Percentiles rank a stretch among this genome's conserved stretches.
Conservation (phyloP, 2,797 vertebrate genomes). For the Tragelaphus eurycerus region DNA sequence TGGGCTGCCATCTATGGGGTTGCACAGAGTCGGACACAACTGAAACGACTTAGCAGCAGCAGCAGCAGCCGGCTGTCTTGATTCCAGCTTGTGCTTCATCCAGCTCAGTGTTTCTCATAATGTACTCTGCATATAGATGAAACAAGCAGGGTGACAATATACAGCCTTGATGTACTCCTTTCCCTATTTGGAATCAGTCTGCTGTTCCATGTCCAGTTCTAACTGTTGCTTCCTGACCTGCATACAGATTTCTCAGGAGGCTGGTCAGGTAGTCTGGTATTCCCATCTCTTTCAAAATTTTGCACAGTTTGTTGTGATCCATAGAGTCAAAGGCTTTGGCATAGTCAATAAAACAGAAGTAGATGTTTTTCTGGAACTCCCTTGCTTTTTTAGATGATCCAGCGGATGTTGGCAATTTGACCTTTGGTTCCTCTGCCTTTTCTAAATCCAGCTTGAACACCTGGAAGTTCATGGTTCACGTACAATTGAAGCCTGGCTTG, state of each 20-base stretch:
- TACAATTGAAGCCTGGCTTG: not conserved
- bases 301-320: not conserved
- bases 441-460: not conserved
- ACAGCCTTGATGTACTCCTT: not conserved
- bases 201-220: not conserved
- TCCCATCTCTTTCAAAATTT: not conserved
- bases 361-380: not conserved
- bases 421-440: not conserved
- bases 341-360: not conserved
- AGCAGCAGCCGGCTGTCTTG: not conserved
- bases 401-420: not conserved
- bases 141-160: not conserved
- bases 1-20: too few species aligned
- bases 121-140: not conserved
- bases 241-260: not conserved
- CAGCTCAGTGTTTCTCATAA: rapidly evolving
- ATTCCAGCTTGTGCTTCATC: not conserved
- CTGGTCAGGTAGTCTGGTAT: not conserved
- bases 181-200: too few species aligned
- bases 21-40: too few species aligned
- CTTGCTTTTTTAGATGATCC: not conserved
- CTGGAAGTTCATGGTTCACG: rapidly evolving
- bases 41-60: too few species aligned
- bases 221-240: not conserved
- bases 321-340: not conserved